Percentiles rank a stretch among this genome's conserved stretches.
Conservation (phyloP, 2,888 invertebrate species). For the Malachius bipustulatus region DNA sequence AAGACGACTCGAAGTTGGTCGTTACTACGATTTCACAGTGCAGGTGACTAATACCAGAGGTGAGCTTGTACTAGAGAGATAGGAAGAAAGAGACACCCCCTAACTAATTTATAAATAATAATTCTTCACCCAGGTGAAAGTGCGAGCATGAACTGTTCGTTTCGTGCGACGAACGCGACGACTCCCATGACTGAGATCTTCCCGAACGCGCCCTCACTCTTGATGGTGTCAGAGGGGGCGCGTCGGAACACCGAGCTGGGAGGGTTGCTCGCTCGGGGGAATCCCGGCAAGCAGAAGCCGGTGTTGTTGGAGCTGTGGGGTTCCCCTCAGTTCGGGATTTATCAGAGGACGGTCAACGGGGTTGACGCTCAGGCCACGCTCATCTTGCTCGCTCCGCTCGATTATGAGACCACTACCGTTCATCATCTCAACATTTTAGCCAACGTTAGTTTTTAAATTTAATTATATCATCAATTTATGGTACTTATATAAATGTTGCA, state of each 20-base stretch:
- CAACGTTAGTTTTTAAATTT: conserved; percentile 60
- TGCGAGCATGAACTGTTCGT: conserved; percentile 49
- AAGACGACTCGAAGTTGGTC: conserved; percentile 64
- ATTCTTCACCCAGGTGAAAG: no score
- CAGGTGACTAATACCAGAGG: conserved; percentile 59
- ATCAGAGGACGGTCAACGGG: conserved; percentile 61
- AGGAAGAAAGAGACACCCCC: no score
- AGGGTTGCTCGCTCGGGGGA: conserved; percentile 69
- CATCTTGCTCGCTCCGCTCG: conserved; percentile 63
- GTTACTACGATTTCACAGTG: conserved; percentile 70
- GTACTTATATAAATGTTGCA: conserved; percentile 31
- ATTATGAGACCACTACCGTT: conserved; percentile 82
- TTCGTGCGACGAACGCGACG: conserved; percentile 64
- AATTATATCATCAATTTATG: conserved; percentile 5
- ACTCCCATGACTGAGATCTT: conserved; percentile 74
- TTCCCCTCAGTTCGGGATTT: conserved; percentile 63
- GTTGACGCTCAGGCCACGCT: conserved; percentile 72
- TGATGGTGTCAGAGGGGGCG: conserved; percentile 34
- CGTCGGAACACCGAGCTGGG: conserved; percentile 65
- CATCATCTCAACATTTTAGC: conserved; percentile 78
- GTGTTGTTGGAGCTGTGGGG: conserved; percentile 77
- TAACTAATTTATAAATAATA: no score
- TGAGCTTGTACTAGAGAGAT: no score
- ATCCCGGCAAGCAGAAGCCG: conserved; percentile 63
- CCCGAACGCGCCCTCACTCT: conserved; percentile 50